phyloP scores from a whole-genome alignment of 2,797 vertebrate genomes.

The Aldrovandia affinis region DNA sequence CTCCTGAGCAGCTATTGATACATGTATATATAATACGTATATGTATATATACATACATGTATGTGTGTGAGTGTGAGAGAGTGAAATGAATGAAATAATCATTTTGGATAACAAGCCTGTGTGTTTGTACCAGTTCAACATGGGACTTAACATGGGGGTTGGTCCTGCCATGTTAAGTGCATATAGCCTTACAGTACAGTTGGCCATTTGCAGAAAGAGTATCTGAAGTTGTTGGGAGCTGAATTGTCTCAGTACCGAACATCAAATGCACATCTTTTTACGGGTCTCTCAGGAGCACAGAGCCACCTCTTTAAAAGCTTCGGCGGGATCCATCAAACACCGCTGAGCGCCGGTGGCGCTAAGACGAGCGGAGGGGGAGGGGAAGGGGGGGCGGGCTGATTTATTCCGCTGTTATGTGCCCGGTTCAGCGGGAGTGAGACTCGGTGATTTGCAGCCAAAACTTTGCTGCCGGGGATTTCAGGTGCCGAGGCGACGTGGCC shows the following conservation, averaged over 20 bases:
- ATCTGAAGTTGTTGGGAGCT: not conserved
- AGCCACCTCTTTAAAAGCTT: not conserved
- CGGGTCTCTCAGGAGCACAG: not conserved
- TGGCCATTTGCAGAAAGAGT: not conserved
- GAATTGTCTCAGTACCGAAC: not conserved
- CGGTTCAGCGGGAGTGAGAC: not conserved
- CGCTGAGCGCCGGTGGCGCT: not conserved
- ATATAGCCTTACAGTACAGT: too few relatives aligned
- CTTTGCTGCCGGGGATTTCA: not conserved
- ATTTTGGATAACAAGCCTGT: too few relatives aligned
- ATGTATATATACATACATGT: too few relatives aligned
- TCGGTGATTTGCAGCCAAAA: constrained; percentile 13
- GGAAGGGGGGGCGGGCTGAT: not conserved
- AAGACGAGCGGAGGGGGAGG: not conserved
- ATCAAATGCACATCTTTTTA: not conserved
- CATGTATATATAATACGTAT: too few relatives aligned
- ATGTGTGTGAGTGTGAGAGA: too few relatives aligned
- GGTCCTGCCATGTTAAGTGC: too few relatives aligned
- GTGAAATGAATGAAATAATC: too few relatives aligned
- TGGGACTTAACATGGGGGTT: too few relatives aligned
- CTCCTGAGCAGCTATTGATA: too few relatives aligned
- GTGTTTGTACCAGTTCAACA: not conserved
- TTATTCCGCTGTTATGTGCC: constrained; percentile 1
- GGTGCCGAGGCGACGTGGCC: not conserved
- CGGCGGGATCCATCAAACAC: not conserved